Conservation (phyloP, 2,888 invertebrate genomes). For the Drosophila subsilvestris region DNA sequence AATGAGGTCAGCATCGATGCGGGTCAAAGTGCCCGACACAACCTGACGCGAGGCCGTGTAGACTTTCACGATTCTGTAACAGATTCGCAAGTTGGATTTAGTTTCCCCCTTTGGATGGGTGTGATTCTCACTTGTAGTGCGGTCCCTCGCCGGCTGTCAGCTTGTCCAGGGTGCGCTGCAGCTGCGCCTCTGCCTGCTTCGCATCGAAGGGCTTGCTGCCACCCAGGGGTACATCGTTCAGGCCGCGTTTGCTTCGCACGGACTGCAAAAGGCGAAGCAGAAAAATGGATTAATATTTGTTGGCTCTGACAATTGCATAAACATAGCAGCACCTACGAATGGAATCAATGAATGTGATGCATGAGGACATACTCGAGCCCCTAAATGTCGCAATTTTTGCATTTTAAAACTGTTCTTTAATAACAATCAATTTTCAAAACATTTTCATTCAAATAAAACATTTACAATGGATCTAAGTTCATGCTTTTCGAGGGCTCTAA, state of each 20-base stretch:
- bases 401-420: neutral
- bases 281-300: neutral
- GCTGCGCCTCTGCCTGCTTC: constrained; percentile 63
- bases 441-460: neutral
- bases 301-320: no score
- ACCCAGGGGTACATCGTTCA: constrained; percentile 50
- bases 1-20: constrained; percentile 86
- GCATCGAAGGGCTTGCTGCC: constrained; percentile 53
- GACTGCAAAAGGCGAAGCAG: constrained; percentile 35
- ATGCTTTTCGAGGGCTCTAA: no score
- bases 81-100: neutral
- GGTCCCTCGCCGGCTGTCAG: constrained; percentile 78
- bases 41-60: constrained; percentile 85
- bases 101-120: no score
- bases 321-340: neutral
- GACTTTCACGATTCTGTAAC: constrained; percentile 72
- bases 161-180: constrained; percentile 70
- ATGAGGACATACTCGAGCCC: no score
- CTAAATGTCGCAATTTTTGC: no score
- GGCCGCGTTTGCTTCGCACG: constrained; percentile 60
- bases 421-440: neutral
- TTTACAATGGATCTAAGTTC: no score
- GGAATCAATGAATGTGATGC: no score
- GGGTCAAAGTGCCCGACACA: constrained; percentile 86
- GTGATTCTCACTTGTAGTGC: constrained; percentile 69